phyloP scores from a whole-genome alignment of 2,113 vertebrate species.

The Myotis yumanensis region DNA sequence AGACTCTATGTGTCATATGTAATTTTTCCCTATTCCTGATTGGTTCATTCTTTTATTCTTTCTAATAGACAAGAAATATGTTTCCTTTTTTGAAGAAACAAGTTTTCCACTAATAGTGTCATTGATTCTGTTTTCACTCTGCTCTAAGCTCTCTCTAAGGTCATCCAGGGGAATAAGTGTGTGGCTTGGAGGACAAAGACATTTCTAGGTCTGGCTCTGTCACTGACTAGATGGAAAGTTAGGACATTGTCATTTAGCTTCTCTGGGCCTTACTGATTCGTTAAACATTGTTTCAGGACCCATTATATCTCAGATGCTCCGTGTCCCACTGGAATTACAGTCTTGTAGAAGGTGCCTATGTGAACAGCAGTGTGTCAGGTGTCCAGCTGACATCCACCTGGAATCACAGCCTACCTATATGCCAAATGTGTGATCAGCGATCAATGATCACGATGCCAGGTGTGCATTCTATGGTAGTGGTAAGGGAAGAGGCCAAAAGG shows the following conservation, averaged over 20 bases:
- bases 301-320: neutral
- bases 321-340: neutral
- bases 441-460: accelerated
- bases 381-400: neutral
- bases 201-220: neutral
- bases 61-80: neutral
- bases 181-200: neutral
- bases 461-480: no score
- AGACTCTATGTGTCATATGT: neutral
- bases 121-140: neutral
- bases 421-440: neutral
- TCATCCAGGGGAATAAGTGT: neutral
- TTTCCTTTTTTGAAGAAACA: neutral
- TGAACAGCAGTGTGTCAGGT: neutral
- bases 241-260: neutral
- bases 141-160: neutral
- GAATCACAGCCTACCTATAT: accelerated
- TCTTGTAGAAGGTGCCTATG: neutral
- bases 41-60: no score
- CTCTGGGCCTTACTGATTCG: neutral
- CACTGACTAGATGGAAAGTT: neutral
- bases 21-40: no score
- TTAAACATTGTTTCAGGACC: neutral
- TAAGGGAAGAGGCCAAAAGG: accelerated
- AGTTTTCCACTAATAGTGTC: neutral